A percentile compares a stretch with the other conserved stretches of the same genome.
Conservation (phyloP, 2,113 vertebrate genomes). For the Octodon degus region DNA sequence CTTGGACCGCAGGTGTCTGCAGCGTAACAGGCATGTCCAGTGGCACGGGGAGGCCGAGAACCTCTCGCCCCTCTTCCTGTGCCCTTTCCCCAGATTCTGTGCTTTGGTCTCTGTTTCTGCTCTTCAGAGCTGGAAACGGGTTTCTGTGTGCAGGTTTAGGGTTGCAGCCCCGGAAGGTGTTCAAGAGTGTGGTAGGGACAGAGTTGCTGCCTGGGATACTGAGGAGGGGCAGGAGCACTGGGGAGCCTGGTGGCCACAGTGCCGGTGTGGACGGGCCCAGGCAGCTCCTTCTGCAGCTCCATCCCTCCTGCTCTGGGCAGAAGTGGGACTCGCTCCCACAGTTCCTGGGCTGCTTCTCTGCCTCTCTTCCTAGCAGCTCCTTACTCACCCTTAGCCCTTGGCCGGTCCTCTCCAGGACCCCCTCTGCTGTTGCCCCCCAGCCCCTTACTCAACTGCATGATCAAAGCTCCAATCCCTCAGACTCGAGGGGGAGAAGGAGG, state of each 20-base stretch:
- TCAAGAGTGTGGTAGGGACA: neutral
- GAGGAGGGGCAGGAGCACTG: neutral
- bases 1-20: neutral
- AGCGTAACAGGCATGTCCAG: neutral
- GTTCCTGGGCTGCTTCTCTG: neutral
- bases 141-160: neutral
- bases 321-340: fast-evolving
- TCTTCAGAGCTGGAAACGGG: neutral
- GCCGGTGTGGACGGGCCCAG: neutral
- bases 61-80: neutral
- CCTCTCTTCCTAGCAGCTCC: neutral
- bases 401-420: neutral
- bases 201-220: neutral
- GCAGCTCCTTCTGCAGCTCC: neutral
- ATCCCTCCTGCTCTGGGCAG: neutral
- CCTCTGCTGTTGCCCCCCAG: neutral
- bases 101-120: neutral
- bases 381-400: neutral
- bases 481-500: neutral
- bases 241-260: too few species aligned
- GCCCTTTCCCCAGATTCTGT: neutral
- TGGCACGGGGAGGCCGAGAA: neutral
- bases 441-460: neutral
- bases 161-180: neutral
- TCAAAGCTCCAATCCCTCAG: neutral